These are phyloP conservation scores for Drosophila hydei DNA, from an alignment of 1,140 invertebrate genomes.

Conservation along the genomic window DNA sequence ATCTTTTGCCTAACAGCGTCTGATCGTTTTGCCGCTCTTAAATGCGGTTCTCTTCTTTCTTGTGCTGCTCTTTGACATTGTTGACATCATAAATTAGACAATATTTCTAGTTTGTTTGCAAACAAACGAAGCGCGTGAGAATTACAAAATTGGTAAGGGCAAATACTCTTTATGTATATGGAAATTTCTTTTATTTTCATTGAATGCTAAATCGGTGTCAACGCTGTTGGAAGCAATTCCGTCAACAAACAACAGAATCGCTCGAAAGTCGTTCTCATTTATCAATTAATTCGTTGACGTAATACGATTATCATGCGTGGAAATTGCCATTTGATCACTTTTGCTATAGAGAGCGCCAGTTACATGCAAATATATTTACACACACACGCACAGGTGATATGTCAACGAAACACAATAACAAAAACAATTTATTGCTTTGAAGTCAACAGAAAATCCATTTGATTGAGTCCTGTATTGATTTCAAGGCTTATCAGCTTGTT, in stretches of 20 bases:
- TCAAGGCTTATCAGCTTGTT: conserved; percentile 41
- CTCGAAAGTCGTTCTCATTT: conserved; percentile 31
- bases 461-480: conserved; percentile 33
- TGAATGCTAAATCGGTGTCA: conserved; percentile 19
- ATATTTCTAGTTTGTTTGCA: conserved; percentile 50
- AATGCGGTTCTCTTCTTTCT: background rate
- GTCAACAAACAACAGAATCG: conserved; percentile 51
- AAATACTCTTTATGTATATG: background rate
- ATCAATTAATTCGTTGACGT: conserved; percentile 71
- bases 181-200: conserved; percentile 5
- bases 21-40: conserved; percentile 26
- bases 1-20: conserved; percentile 6
- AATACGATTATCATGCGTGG: conserved; percentile 62
- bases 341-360: background rate
- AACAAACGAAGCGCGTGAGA: conserved; percentile 27
- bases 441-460: conserved; percentile 22
- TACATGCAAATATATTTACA: conserved; percentile 10
- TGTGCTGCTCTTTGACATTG: conserved; percentile 9
- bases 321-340: conserved; percentile 46
- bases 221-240: conserved; percentile 28
- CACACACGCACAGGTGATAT: background rate
- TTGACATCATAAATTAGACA: conserved; percentile 41
- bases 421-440: conserved; percentile 8
- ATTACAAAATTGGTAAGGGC: conserved; percentile 3
- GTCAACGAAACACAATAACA: conserved; percentile 3